phyloP scores from a whole-genome alignment of 2,888 invertebrate genomes.

The Criorhina ranunculi region DNA sequence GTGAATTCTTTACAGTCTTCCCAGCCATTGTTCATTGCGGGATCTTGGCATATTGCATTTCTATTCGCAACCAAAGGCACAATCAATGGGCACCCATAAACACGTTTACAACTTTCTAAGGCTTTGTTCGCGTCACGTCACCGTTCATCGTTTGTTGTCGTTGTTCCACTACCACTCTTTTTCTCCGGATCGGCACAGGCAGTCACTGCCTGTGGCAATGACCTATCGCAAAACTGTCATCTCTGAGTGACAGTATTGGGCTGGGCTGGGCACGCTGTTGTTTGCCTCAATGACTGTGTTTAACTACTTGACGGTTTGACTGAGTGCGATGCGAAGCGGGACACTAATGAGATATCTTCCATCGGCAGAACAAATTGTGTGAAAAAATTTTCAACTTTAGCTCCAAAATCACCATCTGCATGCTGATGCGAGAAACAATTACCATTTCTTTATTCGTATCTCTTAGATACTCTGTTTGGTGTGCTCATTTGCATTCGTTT shows the following conservation, averaged over 20 bases:
- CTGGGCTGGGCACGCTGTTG: constrained; percentile 32
- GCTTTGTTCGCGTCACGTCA: constrained; percentile 59
- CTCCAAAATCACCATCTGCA: constrained; percentile 42
- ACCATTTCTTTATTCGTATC: constrained; percentile 72
- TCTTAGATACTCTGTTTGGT: constrained; percentile 35
- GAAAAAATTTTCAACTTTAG: constrained; percentile 32
- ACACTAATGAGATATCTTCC: constrained; percentile 51
- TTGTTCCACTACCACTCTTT: constrained; percentile 7
- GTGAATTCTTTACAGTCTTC: no score
- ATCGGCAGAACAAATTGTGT: constrained; percentile 57
- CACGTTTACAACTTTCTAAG: constrained; percentile 56
- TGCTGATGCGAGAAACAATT: constrained; percentile 63
- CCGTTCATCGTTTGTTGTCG: background rate
- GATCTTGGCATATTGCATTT: constrained; percentile 4
- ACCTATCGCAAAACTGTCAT: constrained; percentile 62
- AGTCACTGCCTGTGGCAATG: constrained; percentile 34
- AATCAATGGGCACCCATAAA: constrained; percentile 47
- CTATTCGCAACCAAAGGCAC: constrained; percentile 41
- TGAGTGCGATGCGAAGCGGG: background rate
- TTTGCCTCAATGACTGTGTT: constrained; percentile 47
- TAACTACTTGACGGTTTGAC: constrained; percentile 9
- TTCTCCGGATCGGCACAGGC: no score
- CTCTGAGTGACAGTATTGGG: constrained; percentile 47
- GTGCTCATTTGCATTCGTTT: constrained; percentile 60
- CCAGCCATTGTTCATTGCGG: no score